Percentiles rank a stretch among this genome's conserved stretches.
Evolutionary conservation across 1,140 invertebrate genomes (phyloP).

Genomic region (Platorchestia sp.): DNA sequence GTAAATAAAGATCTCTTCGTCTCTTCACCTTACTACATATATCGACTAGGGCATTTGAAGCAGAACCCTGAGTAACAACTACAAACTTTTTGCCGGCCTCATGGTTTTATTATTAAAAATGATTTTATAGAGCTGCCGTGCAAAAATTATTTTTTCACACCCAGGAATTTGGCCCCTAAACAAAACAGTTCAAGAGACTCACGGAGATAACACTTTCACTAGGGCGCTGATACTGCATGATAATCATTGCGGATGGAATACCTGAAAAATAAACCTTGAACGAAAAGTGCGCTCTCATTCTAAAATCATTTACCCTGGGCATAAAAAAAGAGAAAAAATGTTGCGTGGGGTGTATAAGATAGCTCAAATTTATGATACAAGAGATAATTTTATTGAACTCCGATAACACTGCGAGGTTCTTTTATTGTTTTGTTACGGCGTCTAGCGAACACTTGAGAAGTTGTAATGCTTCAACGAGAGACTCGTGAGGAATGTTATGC

Average conservation of each 20-base stretch:
- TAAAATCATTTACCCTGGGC: not conserved
- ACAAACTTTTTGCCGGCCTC: no score
- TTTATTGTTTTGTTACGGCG: not conserved
- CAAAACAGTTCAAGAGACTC: no score
- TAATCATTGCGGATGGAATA: not conserved
- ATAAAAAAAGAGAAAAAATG: no score
- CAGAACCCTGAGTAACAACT: not conserved
- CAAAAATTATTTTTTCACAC: not conserved
- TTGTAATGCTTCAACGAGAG: not conserved
- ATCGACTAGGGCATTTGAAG: no score
- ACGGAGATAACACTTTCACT: no score
- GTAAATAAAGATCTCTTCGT: no score
- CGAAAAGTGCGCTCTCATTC: not conserved
- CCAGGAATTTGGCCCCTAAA: no score
- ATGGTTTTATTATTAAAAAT: no score
- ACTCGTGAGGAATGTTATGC: not conserved
- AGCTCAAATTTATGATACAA: not conserved
- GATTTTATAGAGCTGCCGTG: no score
- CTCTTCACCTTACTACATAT: not conserved
- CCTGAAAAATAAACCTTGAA: not conserved
- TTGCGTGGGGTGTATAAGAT: not conserved
- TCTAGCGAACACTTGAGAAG: not conserved
- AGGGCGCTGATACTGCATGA: not conserved
- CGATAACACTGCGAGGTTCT: not conserved
- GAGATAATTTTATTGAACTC: not conserved